phyloP scores from a whole-genome alignment of 2,888 invertebrate genomes.

The Amphimallon solstitiale region DNA sequence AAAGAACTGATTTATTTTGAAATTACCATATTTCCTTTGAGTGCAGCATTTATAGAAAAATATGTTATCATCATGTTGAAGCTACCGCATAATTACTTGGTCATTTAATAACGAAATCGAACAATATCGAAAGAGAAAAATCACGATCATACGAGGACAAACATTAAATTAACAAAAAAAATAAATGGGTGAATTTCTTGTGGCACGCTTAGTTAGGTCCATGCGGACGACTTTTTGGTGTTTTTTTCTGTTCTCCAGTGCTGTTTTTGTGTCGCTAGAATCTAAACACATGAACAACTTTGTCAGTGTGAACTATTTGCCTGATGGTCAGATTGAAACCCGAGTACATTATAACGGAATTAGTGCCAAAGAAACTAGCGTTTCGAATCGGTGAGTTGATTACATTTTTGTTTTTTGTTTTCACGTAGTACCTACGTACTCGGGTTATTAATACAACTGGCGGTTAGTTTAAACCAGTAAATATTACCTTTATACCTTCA shows the following conservation, averaged over 20 bases:
- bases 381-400: constrained; percentile 21
- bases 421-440: background rate
- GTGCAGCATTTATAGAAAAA: too few species aligned
- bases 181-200: constrained; percentile 22
- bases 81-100: too few species aligned
- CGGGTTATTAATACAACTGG: too few species aligned
- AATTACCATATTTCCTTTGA: too few species aligned
- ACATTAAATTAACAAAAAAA: background rate
- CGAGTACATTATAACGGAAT: constrained; percentile 72
- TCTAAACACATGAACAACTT: constrained; percentile 66
- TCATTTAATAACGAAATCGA: too few species aligned
- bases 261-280: constrained; percentile 4
- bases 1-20: too few species aligned
- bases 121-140: too few species aligned
- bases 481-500: too few species aligned
- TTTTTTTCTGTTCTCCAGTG: background rate
- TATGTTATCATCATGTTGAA: too few species aligned
- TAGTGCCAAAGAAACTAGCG: constrained; percentile 73
- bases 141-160: too few species aligned
- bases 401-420: background rate
- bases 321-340: constrained; percentile 78
- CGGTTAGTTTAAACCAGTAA: too few species aligned
- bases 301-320: constrained; percentile 71
- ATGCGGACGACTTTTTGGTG: constrained; percentile 16
- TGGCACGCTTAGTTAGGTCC: background rate